Evolutionary conservation across 2,113 vertebrate genomes (phyloP), one percentile per base, ranked within the genome.

Genomic region (Brachionichthys hirsutus): DNA sequence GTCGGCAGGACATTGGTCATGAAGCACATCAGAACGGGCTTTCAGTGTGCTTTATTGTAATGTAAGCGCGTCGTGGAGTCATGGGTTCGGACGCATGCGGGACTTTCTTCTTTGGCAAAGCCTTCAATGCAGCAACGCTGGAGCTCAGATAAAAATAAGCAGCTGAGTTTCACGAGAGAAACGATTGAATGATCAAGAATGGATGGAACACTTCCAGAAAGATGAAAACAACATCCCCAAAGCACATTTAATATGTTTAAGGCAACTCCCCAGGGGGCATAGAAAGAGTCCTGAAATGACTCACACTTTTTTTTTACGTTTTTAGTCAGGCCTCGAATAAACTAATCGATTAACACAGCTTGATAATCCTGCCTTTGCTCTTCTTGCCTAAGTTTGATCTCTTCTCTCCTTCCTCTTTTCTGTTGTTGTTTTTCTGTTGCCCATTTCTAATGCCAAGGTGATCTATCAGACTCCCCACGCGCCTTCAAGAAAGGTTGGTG

Each of bases 401-500:
- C 56, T 84, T 82, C 70, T 85, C 70, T 80, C 75, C 57, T 77
- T 72, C 65, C 81, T 43, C 54, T 67, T 81, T 77, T 86, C 76
- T 76, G 64, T 85, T 73, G 51, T 77, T 91, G 87, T 90, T 72
- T 81, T 85, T 81, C 74, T 65, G 77, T 87, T 86, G 83, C 85
- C 84, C 85, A 83, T 85, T 83, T 81, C 77, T 85, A 82, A 88
- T 79, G 73, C 77, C 93, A 94, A 96, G 94, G 95, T 88, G 92
- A 95, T 92, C 93, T 97, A 87, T 94, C 94, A 92, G 95, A 98
- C 87, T 93, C 95, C 91, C 95, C 93, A 88, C 94, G 92, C 83
- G 92, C 95, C 92, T 91, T 96, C 94, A 99, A 95, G 92, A 98
- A 98, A 99, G 97, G 97, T 99, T 95, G 96, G 97, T 99, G 92